phyloP scores from a whole-genome alignment of 2,113 vertebrate species.

The Rhea americana region DNA sequence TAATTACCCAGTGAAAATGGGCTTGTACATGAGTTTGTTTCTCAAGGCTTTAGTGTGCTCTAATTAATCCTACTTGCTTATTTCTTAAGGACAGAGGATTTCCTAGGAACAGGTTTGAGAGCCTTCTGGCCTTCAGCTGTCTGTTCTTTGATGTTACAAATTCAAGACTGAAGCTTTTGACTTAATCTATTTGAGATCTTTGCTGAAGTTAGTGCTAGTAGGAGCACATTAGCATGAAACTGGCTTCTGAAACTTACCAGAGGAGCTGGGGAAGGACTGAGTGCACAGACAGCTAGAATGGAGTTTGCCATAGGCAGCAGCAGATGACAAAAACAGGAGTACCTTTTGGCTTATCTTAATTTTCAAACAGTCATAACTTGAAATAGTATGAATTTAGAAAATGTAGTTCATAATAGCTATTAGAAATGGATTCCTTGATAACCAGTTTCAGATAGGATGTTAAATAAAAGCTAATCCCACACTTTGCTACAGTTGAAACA shows the following conservation, averaged over 20 bases:
- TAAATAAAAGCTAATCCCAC: conserved; percentile 16
- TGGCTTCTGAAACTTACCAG: neutral
- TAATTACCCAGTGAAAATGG: neutral
- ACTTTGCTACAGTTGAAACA: conserved; percentile 15
- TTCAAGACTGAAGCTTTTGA: neutral
- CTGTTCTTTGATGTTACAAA: neutral
- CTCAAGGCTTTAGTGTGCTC: neutral
- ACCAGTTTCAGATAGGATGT: neutral
- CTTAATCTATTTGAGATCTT: neutral
- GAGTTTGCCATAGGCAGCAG: neutral
- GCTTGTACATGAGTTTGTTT: neutral
- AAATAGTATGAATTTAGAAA: neutral
- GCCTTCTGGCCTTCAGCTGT: neutral
- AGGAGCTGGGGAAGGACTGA: neutral
- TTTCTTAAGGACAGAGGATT: neutral
- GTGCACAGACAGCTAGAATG: neutral
- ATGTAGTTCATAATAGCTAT: neutral
- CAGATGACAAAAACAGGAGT: neutral
- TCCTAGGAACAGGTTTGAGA: neutral
- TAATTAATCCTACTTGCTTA: neutral
- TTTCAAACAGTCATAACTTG: neutral
- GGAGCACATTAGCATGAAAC: neutral
- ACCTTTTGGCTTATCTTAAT: neutral
- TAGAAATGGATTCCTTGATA: neutral
- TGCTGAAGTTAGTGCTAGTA: neutral